phyloP scores from a whole-genome alignment of 2,888 invertebrate species.

The Drosophila multiciliata region DNA sequence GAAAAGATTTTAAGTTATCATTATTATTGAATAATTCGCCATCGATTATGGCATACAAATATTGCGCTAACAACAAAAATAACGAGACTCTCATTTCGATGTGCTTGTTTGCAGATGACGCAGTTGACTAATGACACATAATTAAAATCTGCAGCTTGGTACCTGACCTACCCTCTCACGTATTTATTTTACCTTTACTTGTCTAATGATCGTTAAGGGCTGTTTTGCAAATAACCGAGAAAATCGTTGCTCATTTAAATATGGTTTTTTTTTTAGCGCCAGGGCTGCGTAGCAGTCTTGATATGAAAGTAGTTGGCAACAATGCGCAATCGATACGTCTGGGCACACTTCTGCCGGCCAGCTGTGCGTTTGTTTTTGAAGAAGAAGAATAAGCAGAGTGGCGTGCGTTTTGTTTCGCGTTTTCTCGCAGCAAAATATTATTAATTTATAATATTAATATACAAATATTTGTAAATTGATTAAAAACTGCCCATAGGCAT shows the following conservation, averaged over 20 bases:
- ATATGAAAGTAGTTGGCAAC: conserved; percentile 24
- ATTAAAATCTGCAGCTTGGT: conserved; percentile 26
- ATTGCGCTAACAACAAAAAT: conserved; percentile 9
- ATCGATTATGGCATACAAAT: background rate
- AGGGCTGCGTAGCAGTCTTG: background rate
- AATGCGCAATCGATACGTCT: background rate
- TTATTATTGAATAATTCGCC: background rate
- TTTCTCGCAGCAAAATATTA: conserved; percentile 20
- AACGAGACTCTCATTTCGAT: conserved; percentile 41
- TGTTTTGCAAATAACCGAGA: conserved; percentile 11
- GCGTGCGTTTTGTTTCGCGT: conserved; percentile 54
- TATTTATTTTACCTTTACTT: conserved; percentile 31
- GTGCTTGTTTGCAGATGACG: conserved; percentile 3
- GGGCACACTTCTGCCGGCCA: conserved; percentile 57
- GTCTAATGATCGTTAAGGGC: conserved; percentile 15
- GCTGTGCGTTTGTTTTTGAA: conserved; percentile 34
- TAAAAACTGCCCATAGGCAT: background rate
- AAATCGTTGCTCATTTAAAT: conserved; percentile 7
- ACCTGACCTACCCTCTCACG: conserved; percentile 38
- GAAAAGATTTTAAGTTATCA: background rate
- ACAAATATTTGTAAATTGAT: background rate
- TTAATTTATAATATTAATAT: background rate
- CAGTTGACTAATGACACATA: conserved; percentile 34
- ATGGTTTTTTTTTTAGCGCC: conserved; percentile 10
- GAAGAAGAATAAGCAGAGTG: conserved; percentile 55